A percentile compares a stretch with the other conserved stretches of the same genome.
Conservation (phyloP, 2,888 invertebrate genomes). For the Leucoptera coffeella region DNA sequence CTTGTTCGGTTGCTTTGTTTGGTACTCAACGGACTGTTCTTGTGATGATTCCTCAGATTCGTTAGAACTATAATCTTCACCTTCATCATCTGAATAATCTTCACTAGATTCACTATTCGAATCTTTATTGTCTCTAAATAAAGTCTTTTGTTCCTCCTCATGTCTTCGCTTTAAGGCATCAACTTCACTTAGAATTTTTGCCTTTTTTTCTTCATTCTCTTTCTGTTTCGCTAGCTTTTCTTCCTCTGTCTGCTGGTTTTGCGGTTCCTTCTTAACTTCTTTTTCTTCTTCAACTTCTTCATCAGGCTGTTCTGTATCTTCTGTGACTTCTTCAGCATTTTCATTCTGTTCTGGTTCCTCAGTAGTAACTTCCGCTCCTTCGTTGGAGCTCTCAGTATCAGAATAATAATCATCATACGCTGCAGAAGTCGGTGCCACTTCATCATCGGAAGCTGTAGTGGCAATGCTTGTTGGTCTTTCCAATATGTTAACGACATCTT, state of each 20-base stretch:
- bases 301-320: not conserved
- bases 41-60: no score
- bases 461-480: slow-evolving; percentile 13
- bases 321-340: slow-evolving; percentile 1
- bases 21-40: not conserved
- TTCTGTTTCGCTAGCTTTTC: no score
- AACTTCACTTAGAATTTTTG: slow-evolving; percentile 25
- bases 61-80: no score
- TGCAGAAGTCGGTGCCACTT: no score
- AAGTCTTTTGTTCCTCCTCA: slow-evolving; percentile 21
- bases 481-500: slow-evolving; percentile 27
- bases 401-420: no score
- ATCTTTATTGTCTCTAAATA: not conserved
- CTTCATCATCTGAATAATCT: not conserved
- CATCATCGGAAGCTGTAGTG: slow-evolving; percentile 8
- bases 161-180: slow-evolving; percentile 34
- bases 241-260: no score
- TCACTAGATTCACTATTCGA: not conserved
- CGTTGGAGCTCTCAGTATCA: no score
- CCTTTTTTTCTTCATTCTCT: slow-evolving; percentile 28
- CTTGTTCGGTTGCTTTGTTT: not conserved
- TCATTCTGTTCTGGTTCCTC: slow-evolving; percentile 2
- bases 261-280: not conserved
- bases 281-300: not conserved
- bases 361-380: slow-evolving; percentile 5